Percentiles rank a stretch among this genome's conserved stretches.
Evolutionary conservation across 2,797 vertebrate genomes (phyloP).

Genomic region (Nyctibius grandis): DNA sequence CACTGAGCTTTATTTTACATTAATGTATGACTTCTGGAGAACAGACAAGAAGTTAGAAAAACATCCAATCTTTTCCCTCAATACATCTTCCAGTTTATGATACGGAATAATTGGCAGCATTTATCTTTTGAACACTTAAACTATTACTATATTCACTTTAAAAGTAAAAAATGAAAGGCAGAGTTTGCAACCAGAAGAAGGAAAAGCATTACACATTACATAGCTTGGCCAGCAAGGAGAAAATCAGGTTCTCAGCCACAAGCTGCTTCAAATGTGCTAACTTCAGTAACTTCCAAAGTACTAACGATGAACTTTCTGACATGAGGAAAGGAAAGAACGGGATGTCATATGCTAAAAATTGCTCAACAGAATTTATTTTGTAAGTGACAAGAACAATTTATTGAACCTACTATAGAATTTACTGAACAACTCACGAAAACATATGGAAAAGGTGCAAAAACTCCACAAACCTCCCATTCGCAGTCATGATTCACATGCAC

Average conservation of each 20-base stretch:
- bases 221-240: not conserved
- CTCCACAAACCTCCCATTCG: not conserved
- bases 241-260: not conserved
- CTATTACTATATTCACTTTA: not conserved
- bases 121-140: slow-evolving; percentile 1
- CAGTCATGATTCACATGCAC: not conserved
- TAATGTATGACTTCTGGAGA: not conserved
- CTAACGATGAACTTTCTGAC: not conserved
- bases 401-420: not conserved
- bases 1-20: not conserved
- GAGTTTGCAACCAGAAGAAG: not conserved
- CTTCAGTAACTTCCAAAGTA: not conserved
- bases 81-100: not conserved
- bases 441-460: not conserved
- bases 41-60: not conserved
- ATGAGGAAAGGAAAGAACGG: not conserved
- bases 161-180: not conserved
- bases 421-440: not conserved
- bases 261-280: not conserved
- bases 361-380: not conserved
- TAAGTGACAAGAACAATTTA: not conserved
- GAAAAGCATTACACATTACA: not conserved
- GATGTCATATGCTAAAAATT: not conserved
- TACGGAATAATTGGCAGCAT: not conserved
- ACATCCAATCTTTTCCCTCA: not conserved